Conservation (phyloP, 2,113 vertebrate species). For the Takifugu flavidus region DNA sequence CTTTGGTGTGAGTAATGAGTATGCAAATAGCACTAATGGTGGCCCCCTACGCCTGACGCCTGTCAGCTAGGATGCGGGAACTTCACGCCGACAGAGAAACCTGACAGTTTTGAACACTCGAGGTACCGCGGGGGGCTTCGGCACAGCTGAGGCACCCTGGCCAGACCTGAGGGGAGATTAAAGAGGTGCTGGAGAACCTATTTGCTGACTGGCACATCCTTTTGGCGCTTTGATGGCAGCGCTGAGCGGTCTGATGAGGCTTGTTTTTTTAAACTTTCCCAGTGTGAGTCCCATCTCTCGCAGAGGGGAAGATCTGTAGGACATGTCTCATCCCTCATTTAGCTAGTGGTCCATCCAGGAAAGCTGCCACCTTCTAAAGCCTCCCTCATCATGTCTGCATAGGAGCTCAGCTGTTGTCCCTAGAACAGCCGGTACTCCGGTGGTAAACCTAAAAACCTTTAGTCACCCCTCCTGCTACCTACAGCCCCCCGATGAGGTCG, state of each 20-base stretch:
- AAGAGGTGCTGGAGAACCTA: constrained; percentile 44
- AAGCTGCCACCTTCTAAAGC: constrained; percentile 10
- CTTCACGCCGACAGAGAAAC: constrained; percentile 16
- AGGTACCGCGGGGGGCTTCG: constrained; percentile 30
- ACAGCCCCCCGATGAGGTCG: constrained; percentile 42
- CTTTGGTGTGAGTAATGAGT: background rate
- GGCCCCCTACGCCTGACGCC: constrained; percentile 13
- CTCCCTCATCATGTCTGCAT: constrained; percentile 9
- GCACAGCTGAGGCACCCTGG: constrained; percentile 41
- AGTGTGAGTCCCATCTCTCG: background rate
- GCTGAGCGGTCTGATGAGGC: constrained; percentile 40
- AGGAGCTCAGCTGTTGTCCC: too few relatives aligned
- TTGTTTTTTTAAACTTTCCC: constrained; percentile 51
- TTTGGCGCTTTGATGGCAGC: constrained; percentile 48
- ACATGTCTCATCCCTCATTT: too few relatives aligned
- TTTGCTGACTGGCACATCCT: constrained; percentile 60
- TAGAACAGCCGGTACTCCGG: too few relatives aligned
- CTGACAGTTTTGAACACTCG: constrained; percentile 21
- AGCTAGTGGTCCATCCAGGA: too few relatives aligned
- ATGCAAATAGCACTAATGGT: constrained; percentile 10
- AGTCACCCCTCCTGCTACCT: background rate
- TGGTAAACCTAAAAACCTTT: too few relatives aligned
- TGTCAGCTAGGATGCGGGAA: constrained; percentile 5
- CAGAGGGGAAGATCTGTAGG: too few relatives aligned
- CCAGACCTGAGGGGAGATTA: constrained; percentile 52